Evolutionary conservation across 2,113 vertebrate species (phyloP), one percentile per base, ranked within the genome.

Genomic region (Ageneiosus marmoratus): DNA sequence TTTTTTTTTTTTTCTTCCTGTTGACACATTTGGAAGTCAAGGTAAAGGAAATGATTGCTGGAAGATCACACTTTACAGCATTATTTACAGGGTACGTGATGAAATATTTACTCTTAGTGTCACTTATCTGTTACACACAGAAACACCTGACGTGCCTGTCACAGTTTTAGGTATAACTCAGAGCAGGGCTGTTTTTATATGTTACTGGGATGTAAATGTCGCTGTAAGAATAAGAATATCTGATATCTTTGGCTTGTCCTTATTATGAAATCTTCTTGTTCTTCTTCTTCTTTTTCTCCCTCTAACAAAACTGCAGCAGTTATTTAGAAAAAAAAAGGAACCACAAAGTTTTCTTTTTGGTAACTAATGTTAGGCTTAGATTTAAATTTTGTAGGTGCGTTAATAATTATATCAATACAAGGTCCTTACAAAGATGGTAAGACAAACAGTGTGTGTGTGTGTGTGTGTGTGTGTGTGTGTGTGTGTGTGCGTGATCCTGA

Each of bases 11-110:
- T 34, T 11, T 67, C 18, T 65, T 20, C 27, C 22, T 77, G 27
- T 60, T 69, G 46, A 82, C 16, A 4, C 53, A 44, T 77, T 72
- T n/a, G 8, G 62, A 81, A 50, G 74, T 60, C 82, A 60, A 27
- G n/a, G 74, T 77, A 60, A 27, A 65, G 51, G 3, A 58, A 48
- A 48, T 12, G 8, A 8, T 22, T 56, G 51, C 48, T 29, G 48
- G 10, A 20, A 72, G 10, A 73, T 60, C 37, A 29, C 11, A 16
- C 16, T 56, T 56, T 37, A 5, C 8, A 69, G 20, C 4, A 2
- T 44, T 20, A 37, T 8, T 67, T 32, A 67, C 32, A 37, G 0
- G 63, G 34, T 41, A 8, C 63, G 1, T 32, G 16, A 32, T 50
- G 5, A n/a, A 50, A 48, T 63, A 60, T 65, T 63, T 20, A 20